Evolutionary conservation across 2,888 invertebrate genomes (phyloP).

Genomic region (Eilema caniola): DNA sequence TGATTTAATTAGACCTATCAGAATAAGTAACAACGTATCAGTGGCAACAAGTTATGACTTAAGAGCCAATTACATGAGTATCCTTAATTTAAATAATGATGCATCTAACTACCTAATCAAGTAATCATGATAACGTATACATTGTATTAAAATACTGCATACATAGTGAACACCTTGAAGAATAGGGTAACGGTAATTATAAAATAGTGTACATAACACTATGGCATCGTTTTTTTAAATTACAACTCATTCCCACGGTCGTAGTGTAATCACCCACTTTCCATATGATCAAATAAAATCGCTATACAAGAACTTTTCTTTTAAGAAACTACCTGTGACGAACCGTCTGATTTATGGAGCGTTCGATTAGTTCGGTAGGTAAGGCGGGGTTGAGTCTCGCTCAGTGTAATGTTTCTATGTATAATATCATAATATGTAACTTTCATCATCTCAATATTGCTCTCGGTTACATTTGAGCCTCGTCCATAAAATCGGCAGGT

Average conservation of each 20-base stretch:
- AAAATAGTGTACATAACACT: slow-evolving; percentile 8
- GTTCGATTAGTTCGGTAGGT: too few species aligned
- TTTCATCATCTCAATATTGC: too few species aligned
- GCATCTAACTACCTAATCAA: neutral
- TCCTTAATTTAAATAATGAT: neutral
- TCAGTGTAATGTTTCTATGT: too few species aligned
- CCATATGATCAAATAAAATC: slow-evolving; percentile 54
- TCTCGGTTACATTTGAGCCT: too few species aligned
- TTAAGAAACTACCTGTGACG: neutral
- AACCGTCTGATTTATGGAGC: neutral
- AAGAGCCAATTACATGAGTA: neutral
- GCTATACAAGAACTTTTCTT: slow-evolving; percentile 6
- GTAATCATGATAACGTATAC: neutral
- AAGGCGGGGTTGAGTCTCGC: too few species aligned
- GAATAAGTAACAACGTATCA: too few species aligned
- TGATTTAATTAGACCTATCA: too few species aligned
- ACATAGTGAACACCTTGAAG: neutral
- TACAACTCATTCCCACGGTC: slow-evolving; percentile 45
- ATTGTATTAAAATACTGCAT: neutral
- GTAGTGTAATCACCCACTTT: slow-evolving; percentile 57
- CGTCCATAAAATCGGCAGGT: too few species aligned
- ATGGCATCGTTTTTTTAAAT: slow-evolving; percentile 33
- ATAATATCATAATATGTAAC: too few species aligned
- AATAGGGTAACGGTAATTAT: neutral
- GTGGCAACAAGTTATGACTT: too few species aligned